Base-by-base conservation (phyloP, 2,888 invertebrate genomes). In the Chymomyza procnemis region DNA sequence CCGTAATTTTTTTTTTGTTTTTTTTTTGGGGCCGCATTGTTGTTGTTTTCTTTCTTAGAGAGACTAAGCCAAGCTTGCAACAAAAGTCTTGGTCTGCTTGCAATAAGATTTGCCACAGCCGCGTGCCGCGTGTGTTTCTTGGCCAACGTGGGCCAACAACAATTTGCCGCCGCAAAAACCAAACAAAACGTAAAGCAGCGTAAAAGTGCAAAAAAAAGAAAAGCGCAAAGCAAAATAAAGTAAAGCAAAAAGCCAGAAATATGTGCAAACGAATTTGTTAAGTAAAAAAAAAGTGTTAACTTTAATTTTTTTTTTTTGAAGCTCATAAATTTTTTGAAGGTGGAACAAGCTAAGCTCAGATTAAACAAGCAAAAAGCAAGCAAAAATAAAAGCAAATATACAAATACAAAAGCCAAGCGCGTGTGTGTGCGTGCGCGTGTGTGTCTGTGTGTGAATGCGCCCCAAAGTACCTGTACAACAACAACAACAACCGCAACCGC, bases 141-240 rank as follows among this genome's bases (percentile, higher is more conserved):
- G 54, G 34, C 6, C n/a, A 19, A 52, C 54, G 60, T 50, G 48
- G 60, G 34, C n/a, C 26, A 66, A 67, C 60, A 68, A 64, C 73
- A 80, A 78, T 81, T 82, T 83, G 82, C 85, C 82, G 85, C 79
- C 82, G 85, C 82, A 73, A 82, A 85, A 82, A 75, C 83, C n/a
- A n/a, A 74, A 46, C 76, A 73, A 67, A 50, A 61, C 26, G 26
- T 26, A 56, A 61, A 54, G 22, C 14, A 48, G 26, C 26, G 6
- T 1, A 4, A 26, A 26, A 26, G 26, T 26, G 4, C 26, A 69
- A 66, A 47, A 16, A 69, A 66, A 47, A 16, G 18, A 34, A 18
- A 26, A 57, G 48, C 46, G 47, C 22, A 60, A 16, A 48, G 21
- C 41, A 60, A 21, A 50, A 48, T 8, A 48, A 61, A 6, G 0